phyloP scores from a whole-genome alignment of 2,888 invertebrate species.

The Tiliacea citrago region DNA sequence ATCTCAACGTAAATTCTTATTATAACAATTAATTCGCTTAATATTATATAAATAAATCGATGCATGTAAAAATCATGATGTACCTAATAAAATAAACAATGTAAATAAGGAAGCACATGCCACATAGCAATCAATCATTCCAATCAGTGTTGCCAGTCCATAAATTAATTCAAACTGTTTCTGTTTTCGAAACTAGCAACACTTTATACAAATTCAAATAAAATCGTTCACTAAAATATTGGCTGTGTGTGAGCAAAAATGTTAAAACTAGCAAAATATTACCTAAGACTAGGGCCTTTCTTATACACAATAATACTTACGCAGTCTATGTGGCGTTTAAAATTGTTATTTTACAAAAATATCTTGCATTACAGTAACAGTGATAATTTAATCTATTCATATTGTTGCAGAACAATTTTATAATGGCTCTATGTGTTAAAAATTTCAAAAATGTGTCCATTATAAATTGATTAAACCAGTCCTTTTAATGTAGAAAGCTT shows the following conservation, averaged over 20 bases:
- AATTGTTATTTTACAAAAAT: slow-evolving; percentile 78
- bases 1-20: slow-evolving; percentile 68
- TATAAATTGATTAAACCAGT: slow-evolving; percentile 16
- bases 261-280: slow-evolving; percentile 81
- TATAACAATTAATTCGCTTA: slow-evolving; percentile 65
- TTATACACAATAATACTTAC: slow-evolving; percentile 82
- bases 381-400: slow-evolving; percentile 69
- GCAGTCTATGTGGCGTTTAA: slow-evolving; percentile 64
- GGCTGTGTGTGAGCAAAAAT: slow-evolving; percentile 84
- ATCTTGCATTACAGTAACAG: slow-evolving; percentile 77
- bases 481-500: neutral
- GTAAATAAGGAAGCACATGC: slow-evolving; percentile 74
- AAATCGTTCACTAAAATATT: slow-evolving; percentile 69
- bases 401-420: slow-evolving; percentile 63
- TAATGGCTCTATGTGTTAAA: slow-evolving; percentile 45
- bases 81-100: slow-evolving; percentile 54
- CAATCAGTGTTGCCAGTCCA: slow-evolving; percentile 64
- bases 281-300: slow-evolving; percentile 87
- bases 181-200: slow-evolving; percentile 58
- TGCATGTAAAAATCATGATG: slow-evolving; percentile 65
- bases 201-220: slow-evolving; percentile 55
- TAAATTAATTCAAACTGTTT: slow-evolving; percentile 43
- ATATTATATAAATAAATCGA: slow-evolving; percentile 70
- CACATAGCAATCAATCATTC: slow-evolving; percentile 45
- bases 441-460: slow-evolving; percentile 28